Evolutionary conservation across 2,113 vertebrate genomes (phyloP).

Genomic region (Anhinga anhinga): DNA sequence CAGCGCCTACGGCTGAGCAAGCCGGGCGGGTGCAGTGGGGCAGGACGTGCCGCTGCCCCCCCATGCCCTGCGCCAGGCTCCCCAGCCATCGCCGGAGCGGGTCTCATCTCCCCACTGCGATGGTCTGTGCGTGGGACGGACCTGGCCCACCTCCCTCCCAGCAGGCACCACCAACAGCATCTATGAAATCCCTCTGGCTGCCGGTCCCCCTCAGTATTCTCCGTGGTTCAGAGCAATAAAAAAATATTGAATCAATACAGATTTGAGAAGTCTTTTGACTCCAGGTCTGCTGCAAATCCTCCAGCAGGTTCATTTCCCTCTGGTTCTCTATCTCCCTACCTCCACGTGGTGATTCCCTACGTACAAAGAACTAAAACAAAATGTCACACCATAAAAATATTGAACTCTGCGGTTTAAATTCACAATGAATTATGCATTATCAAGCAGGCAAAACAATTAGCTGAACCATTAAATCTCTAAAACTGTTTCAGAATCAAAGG

Average conservation of each 20-base stretch:
- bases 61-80: no score
- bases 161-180: accelerated
- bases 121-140: accelerated
- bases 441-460: background rate
- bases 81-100: accelerated
- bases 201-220: accelerated
- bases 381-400: background rate
- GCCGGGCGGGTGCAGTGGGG: accelerated
- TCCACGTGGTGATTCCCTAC: background rate
- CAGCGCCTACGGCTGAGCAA: background rate
- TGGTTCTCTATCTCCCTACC: background rate
- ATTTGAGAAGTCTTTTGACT: background rate
- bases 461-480: background rate
- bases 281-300: background rate
- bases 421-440: background rate
- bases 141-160: background rate
- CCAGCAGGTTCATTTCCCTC: background rate
- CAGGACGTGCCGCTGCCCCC: background rate
- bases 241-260: background rate
- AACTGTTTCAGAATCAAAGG: background rate
- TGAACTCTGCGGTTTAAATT: background rate
- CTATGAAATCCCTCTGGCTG: accelerated
- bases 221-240: background rate
- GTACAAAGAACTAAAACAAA: background rate
- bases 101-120: accelerated